These are phyloP conservation scores for Tinamus major DNA, from an alignment of 2,797 vertebrate species.

Conservation along the genomic window DNA sequence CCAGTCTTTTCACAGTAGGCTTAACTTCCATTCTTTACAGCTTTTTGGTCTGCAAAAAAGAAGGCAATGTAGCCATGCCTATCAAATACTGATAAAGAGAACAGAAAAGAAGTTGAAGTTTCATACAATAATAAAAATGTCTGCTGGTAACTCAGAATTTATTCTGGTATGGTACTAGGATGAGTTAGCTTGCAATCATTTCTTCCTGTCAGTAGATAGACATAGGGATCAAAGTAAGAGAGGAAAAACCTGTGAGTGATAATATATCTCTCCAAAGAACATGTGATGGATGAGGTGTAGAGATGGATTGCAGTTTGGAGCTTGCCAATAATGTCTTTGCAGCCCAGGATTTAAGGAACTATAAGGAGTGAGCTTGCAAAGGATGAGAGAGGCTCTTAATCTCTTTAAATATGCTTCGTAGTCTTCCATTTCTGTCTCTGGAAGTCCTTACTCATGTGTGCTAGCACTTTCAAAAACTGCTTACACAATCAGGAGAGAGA, in stretches of 20 bases:
- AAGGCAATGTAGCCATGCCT: neutral
- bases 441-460: neutral
- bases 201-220: neutral
- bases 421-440: neutral
- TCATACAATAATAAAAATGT: neutral
- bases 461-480: neutral
- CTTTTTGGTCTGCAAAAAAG: conserved; percentile 9
- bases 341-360: neutral
- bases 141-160: neutral
- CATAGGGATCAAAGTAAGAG: neutral
- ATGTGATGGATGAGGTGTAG: neutral
- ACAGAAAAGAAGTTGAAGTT: neutral
- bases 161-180: neutral
- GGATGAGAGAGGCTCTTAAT: neutral
- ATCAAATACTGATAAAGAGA: neutral
- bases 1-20: neutral
- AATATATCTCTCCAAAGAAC: neutral
- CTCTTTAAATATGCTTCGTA: neutral
- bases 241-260: neutral
- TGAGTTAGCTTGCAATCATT: neutral
- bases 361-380: neutral
- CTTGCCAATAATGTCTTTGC: neutral
- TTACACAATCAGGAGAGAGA: neutral
- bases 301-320: neutral
- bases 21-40: conserved; percentile 7